phyloP scores from a whole-genome alignment of 2,113 vertebrate genomes.

The Cyanoramphus novaezelandiae region DNA sequence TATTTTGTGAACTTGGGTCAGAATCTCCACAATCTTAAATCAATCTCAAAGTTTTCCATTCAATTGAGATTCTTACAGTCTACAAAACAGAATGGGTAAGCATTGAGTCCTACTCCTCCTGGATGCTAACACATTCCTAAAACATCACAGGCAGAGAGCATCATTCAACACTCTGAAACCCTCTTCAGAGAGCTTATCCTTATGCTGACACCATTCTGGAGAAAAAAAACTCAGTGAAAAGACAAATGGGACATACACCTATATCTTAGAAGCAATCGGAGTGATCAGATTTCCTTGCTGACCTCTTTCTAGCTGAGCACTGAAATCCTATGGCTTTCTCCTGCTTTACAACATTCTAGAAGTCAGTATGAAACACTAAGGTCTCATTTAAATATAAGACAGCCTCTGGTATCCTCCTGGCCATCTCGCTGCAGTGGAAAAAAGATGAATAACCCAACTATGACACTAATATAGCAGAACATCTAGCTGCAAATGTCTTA shows the following conservation, averaged over 20 bases:
- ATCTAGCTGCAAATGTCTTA: not conserved
- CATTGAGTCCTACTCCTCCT: not conserved
- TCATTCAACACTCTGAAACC: not conserved
- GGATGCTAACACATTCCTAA: not conserved
- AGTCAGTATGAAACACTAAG: not conserved
- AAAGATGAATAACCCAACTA: not conserved
- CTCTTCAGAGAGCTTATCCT: not conserved
- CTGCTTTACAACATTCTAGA: not conserved
- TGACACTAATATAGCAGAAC: not conserved
- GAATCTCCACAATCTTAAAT: not conserved
- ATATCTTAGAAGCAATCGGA: not conserved
- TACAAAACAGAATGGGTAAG: not conserved
- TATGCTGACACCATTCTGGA: not conserved
- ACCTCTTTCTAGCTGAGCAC: not conserved
- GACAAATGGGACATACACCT: not conserved
- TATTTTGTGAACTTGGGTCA: not conserved
- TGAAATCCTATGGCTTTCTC: not conserved
- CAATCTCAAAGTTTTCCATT: too few relatives aligned
- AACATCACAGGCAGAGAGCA: not conserved
- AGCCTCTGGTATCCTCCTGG: not conserved
- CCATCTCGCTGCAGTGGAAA: not conserved
- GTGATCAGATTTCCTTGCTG: not conserved
- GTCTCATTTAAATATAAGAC: not conserved
- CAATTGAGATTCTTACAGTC: not conserved
- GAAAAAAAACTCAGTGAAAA: not conserved